Conservation (phyloP, 2,888 invertebrate species). For the Platycheirus rosarum region DNA sequence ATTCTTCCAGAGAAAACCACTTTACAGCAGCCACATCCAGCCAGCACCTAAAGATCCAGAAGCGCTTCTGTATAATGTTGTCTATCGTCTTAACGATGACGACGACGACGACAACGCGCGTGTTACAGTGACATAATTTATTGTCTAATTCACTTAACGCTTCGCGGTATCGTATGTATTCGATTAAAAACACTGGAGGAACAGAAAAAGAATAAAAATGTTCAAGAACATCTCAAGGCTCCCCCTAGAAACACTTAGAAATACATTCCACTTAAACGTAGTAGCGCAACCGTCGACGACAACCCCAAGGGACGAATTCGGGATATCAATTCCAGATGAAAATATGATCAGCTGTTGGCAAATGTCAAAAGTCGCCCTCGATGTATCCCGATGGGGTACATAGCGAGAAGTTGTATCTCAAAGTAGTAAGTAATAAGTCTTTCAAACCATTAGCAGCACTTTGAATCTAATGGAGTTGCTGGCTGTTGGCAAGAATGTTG, state of each 20-base stretch:
- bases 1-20: conserved; percentile 49
- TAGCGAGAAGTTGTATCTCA: not conserved
- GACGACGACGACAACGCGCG: conserved; percentile 44
- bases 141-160: conserved; percentile 74
- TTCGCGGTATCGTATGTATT: conserved; percentile 69
- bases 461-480: conserved; percentile 30
- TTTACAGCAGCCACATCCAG: conserved; percentile 26
- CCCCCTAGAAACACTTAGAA: conserved; percentile 26
- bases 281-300: not conserved
- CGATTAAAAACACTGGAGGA: conserved; percentile 58
- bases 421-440: conserved; percentile 14
- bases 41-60: conserved; percentile 17
- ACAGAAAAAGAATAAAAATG: conserved; percentile 21
- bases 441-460: conserved; percentile 39
- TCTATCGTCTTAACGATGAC: conserved; percentile 14
- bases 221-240: conserved; percentile 51
- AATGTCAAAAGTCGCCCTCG: conserved; percentile 62
- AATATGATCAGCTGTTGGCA: conserved; percentile 69
- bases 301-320: conserved; percentile 58
- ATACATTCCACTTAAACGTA: conserved; percentile 40
- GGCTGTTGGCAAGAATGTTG: conserved; percentile 50
- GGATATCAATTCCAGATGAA: conserved; percentile 69
- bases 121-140: conserved; percentile 72
- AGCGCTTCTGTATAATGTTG: conserved; percentile 19
- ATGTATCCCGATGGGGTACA: not conserved